A percentile compares a stretch with the other conserved stretches of the same genome.
Evolutionary conservation across 2,113 vertebrate genomes (phyloP).

Genomic region (Hydrochoerus hydrochaeris): DNA sequence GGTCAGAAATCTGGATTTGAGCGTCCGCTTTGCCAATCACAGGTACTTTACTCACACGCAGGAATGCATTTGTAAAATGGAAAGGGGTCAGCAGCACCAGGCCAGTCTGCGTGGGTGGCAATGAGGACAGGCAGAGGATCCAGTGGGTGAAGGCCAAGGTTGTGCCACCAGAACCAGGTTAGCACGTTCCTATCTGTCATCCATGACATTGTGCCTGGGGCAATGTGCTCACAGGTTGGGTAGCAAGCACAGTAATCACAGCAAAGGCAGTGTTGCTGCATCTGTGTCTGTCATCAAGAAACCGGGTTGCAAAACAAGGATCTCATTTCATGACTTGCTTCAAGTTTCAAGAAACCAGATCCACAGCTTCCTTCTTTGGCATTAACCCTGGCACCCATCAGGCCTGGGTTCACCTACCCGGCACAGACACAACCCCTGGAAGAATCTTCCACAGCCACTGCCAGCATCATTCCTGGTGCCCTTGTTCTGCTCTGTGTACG

Average conservation of each 20-base stretch:
- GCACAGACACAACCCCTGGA: not conserved
- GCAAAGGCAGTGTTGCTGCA: not conserved
- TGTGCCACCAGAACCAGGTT: too few relatives aligned
- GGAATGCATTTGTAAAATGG: not conserved
- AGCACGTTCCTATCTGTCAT: not conserved
- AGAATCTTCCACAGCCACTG: not conserved
- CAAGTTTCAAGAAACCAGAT: not conserved
- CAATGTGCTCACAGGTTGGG: not conserved
- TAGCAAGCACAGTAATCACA: not conserved
- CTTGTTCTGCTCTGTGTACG: slow-evolving; percentile 4
- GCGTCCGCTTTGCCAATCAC: not conserved
- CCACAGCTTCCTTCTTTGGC: not conserved
- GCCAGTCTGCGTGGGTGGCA: not conserved
- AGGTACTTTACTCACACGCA: not conserved
- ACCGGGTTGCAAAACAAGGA: not conserved
- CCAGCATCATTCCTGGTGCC: not conserved
- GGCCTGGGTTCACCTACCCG: not conserved
- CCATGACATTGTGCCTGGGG: not conserved
- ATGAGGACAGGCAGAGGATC: not conserved
- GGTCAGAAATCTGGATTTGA: not conserved
- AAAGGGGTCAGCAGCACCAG: not conserved
- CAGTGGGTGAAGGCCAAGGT: not conserved
- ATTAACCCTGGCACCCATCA: not conserved
- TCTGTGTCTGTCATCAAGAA: not conserved
- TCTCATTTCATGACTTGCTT: not conserved